Conservation (phyloP, 2,797 vertebrate genomes). For the Jordanella pulchra region DNA sequence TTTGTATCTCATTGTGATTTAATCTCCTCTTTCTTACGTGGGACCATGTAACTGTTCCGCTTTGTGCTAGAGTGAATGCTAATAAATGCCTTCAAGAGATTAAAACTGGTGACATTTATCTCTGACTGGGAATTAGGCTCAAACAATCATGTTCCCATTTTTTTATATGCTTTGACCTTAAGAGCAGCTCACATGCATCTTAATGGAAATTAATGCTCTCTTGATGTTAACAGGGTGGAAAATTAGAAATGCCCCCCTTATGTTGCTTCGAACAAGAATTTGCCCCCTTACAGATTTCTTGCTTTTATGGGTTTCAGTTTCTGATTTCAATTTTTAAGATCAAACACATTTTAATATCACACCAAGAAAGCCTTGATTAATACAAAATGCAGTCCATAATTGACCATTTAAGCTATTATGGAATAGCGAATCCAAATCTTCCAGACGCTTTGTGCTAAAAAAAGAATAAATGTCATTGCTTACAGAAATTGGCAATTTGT, state of each 20-base stretch:
- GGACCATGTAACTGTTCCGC: conserved; percentile 24
- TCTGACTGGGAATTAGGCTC: conserved; percentile 34
- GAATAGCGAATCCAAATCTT: not conserved
- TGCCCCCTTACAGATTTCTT: not conserved
- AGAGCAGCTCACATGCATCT: conserved; percentile 20
- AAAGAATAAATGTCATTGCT: not conserved
- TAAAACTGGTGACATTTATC: conserved; percentile 64
- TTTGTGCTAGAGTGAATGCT: conserved; percentile 15
- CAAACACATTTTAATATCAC: not conserved
- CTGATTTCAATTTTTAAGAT: not conserved
- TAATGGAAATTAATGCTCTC: conserved; percentile 30
- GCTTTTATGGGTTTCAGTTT: not conserved
- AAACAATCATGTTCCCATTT: conserved; percentile 19
- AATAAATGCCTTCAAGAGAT: conserved; percentile 48
- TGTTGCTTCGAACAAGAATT: not conserved
- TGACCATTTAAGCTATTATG: not conserved
- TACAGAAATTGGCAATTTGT: not conserved
- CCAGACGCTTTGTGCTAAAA: not conserved
- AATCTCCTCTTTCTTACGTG: conserved; percentile 21
- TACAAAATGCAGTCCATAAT: not conserved
- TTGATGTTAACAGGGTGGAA: conserved; percentile 44
- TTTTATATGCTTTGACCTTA: conserved; percentile 21
- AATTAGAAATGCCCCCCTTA: conserved; percentile 18
- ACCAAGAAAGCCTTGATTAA: not conserved
- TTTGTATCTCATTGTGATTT: conserved; percentile 28